Evolutionary conservation across 30 jellyfish, hydroid and myxozoan species (phyloP).

Genomic region (Pelagia noctiluca): DNA sequence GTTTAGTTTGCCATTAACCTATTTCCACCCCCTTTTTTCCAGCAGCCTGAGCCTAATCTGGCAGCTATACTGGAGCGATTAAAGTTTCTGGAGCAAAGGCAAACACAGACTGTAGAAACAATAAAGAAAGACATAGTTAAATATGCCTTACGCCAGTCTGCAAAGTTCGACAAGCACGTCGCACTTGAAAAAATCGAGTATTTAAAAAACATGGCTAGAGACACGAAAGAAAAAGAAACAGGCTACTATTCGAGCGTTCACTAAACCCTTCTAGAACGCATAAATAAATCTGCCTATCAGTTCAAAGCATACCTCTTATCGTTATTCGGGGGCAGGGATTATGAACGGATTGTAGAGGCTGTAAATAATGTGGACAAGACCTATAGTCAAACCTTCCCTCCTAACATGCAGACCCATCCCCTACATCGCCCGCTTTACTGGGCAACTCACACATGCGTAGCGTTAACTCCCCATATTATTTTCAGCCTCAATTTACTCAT

Average conservation of each 20-base stretch:
- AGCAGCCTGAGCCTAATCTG: no score
- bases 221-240: background rate
- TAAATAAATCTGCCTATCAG: no score
- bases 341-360: background rate
- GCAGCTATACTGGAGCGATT: background rate
- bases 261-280: no score
- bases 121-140: background rate
- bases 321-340: background rate
- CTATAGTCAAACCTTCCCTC: background rate
- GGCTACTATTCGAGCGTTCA: background rate
- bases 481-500: no score
- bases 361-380: background rate
- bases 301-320: background rate
- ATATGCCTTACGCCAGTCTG: background rate
- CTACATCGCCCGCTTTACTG: no score
- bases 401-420: background rate
- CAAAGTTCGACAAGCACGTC: background rate
- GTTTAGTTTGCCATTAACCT: no score
- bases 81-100: background rate
- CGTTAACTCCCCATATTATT: no score
- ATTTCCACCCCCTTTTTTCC: no score
- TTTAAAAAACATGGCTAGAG: background rate
- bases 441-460: no score
- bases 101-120: no score
- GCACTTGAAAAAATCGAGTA: background rate